phyloP scores from a whole-genome alignment of 2,113 vertebrate species.

The Tachuris rubrigastra region DNA sequence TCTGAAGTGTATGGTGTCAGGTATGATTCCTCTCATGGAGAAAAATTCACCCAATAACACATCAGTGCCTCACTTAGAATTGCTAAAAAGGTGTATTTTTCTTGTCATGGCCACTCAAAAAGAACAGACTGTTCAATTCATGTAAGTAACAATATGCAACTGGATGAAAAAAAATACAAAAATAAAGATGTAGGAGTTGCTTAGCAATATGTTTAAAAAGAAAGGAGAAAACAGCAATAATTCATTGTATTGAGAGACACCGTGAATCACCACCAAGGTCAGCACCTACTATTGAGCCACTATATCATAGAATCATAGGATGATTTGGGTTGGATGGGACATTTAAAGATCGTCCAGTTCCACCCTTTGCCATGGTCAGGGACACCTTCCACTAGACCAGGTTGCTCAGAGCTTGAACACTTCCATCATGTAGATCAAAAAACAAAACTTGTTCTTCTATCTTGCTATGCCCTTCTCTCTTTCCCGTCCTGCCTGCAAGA shows the following conservation, averaged over 20 bases:
- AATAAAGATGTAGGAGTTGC: neutral
- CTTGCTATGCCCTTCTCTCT: neutral
- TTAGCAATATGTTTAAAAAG: neutral
- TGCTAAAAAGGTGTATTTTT: neutral
- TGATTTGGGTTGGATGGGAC: neutral
- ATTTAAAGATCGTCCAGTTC: too few species aligned
- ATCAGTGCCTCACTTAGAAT: neutral
- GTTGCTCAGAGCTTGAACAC: neutral
- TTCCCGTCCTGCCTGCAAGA: neutral
- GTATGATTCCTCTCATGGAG: neutral
- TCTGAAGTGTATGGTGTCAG: neutral
- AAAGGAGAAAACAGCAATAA: neutral
- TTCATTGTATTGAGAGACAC: neutral
- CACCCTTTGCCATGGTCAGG: rapidly evolving
- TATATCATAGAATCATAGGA: neutral
- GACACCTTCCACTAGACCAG: neutral
- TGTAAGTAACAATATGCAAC: neutral
- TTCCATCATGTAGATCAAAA: neutral
- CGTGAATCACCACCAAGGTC: neutral
- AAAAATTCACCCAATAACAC: neutral
- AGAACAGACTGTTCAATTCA: neutral
- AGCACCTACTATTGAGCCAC: neutral
- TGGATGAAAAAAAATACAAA: neutral
- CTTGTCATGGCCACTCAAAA: neutral
- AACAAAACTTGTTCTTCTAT: neutral